Evolutionary conservation across 2,113 vertebrate genomes (phyloP).

Genomic region (Prietella phreatophila): DNA sequence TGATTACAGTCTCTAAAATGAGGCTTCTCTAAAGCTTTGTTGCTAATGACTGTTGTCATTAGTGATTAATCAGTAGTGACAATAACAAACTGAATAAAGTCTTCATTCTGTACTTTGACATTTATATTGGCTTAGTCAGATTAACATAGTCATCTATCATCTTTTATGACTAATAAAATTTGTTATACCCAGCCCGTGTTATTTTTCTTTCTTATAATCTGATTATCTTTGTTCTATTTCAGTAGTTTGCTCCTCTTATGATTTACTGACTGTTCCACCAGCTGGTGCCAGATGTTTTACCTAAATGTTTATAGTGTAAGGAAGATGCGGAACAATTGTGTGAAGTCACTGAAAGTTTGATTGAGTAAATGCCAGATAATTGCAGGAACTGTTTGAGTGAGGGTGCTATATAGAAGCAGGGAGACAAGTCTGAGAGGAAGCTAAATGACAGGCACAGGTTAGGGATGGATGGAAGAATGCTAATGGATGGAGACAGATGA

Average conservation of each 20-base stretch:
- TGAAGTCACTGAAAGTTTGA: slow-evolving; percentile 22
- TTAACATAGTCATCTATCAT: neutral
- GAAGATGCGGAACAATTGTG: neutral
- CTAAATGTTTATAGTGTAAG: neutral
- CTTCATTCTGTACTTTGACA: neutral
- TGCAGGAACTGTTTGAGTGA: slow-evolving; percentile 20
- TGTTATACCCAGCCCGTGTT: neutral
- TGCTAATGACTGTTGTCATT: neutral
- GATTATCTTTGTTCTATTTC: slow-evolving; percentile 5
- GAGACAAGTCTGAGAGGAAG: neutral
- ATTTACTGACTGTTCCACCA: slow-evolving; percentile 4
- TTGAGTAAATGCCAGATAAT: slow-evolving; percentile 36
- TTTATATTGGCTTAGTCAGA: neutral
- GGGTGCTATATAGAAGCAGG: slow-evolving; percentile 6
- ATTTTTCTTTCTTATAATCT: neutral
- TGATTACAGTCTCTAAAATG: neutral
- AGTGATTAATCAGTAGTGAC: neutral
- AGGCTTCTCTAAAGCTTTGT: neutral
- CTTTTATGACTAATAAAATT: neutral
- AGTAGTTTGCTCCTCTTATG: neutral
- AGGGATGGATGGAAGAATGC: slow-evolving; percentile 5
- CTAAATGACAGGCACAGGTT: slow-evolving; percentile 21
- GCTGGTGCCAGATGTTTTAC: slow-evolving; percentile 17
- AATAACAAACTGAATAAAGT: slow-evolving; percentile 5
- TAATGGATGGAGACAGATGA: slow-evolving; percentile 20